Evolutionary conservation across 2,113 vertebrate species (phyloP), one percentile per base, ranked within the genome.

Genomic region (Alces alces): DNA sequence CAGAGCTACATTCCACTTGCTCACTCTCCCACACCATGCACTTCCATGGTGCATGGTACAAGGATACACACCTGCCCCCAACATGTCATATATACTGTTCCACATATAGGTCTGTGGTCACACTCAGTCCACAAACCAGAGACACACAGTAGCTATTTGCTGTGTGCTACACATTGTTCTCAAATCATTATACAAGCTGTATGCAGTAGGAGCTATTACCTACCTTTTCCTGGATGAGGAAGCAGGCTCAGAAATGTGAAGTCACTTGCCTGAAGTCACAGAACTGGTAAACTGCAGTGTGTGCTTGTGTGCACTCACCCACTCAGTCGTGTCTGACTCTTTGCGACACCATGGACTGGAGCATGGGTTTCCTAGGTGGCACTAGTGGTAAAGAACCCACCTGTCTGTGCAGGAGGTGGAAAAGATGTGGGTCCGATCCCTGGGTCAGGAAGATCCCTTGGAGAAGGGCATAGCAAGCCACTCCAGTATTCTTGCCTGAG

Each of bases 1-100:
- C 39, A 19, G 43, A 58, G 39, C 52, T 2, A 0, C n/a, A 4
- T 16, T 27, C 33, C 58, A 6, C 80, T 43, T 0, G 0, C 86
- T 50, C 50, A 21, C 21, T 33, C 14, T 25, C 19, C 55, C 6
- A 14, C 21, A 15, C 21, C 14, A 3, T 5, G 27, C 14, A 14
- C 50, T 16, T 7, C 25, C 36, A 50, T 13, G 47, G 47, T 50
- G 47, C 47, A 50, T 50, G 47, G 47, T 13, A 50, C 47, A 50
- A 50, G 47, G 47, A 50, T 50, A 50, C 47, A 50, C 47, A 50
- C 86, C 15, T 8, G 25, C 21, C 11, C 43, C 15, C 47, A 57
- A 10, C 66, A 8, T 0, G 1, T 15, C 61, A 30, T 10, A 5
- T 5, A 58, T 19, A 82, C 86, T 90, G 61, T 7, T 36, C 84